Percentiles rank a stretch among this genome's conserved stretches.
These are phyloP conservation scores for Fregata magnificens DNA, from an alignment of 2,113 vertebrate genomes.

Conservation along the genomic window DNA sequence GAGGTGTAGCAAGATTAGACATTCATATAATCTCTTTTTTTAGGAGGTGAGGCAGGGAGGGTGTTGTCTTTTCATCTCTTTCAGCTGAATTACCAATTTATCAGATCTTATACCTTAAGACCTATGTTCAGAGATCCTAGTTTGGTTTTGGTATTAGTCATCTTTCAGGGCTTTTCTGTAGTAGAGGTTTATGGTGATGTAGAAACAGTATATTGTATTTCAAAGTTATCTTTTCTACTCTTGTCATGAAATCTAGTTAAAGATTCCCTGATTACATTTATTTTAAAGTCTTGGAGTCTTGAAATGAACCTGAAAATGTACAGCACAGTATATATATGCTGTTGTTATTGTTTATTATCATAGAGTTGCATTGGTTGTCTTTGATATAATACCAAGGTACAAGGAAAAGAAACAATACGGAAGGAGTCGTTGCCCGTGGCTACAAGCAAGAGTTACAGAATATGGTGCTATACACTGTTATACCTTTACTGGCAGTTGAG, in stretches of 20 bases:
- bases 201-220: neutral
- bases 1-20: neutral
- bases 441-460: neutral
- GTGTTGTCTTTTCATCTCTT: neutral
- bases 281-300: neutral
- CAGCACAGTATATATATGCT: neutral
- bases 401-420: neutral
- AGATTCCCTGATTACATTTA: neutral
- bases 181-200: neutral
- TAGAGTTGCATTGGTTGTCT: neutral
- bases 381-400: neutral
- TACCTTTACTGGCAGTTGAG: neutral
- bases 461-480: neutral
- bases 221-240: neutral
- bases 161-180: neutral
- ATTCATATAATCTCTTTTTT: neutral
- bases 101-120: neutral
- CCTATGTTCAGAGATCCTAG: neutral
- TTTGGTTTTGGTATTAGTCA: neutral
- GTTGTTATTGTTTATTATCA: neutral
- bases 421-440: neutral
- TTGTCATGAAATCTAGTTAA: neutral
- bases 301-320: neutral
- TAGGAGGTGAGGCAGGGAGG: neutral
- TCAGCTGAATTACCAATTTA: neutral